Evolutionary conservation across 2,113 vertebrate genomes (phyloP), one percentile per base, ranked within the genome.

Genomic region (Bos javanicus): DNA sequence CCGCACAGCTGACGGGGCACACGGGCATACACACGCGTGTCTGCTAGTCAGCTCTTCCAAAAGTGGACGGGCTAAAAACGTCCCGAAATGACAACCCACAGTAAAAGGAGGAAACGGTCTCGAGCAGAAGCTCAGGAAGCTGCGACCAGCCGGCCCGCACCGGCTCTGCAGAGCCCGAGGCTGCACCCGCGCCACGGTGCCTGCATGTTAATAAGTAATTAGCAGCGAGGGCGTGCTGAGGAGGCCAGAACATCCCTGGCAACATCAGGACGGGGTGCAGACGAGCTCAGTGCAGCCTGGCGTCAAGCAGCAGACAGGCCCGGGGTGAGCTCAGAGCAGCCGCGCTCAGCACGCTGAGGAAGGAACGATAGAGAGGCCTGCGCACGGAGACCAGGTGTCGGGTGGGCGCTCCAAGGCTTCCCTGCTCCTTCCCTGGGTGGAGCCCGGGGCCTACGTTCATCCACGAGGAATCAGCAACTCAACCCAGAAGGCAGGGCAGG

Each of bases 121-220:
- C n/a, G 7, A 12, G 67, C 90, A 85, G 39, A 48, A 10, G 36
- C n/a, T 71, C 36, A 76, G 85, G 23, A 67, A 91, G 86, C 0
- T 19, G 6, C 2, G 0, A 39, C 62, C n/a, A 33, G 25, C 3
- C 7, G 12, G 25, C 7, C 46, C 62, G 67, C 84, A 9, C 5
- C 15, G 62, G 43, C 96, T 95, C 62, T 33, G 16, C 15, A 0
- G 82, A 62, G 80, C 88, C n/a, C 11, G 33, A 52, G 92, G 95
- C 81, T 8, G 93, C 80, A 59, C 36, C 86, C 3, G 39, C 83
- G 11, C 60, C 43, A 0, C 48, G 9, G 21, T 1, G 4, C 94
- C 97, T n/a, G 83, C 14, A 46, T 88, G 87, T 86, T 92, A 95
- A 95, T 56, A 95, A 2, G 5, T 23, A 94, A 97, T 98, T 91